Conservation (phyloP, 2,797 vertebrate species). For the Fistularia tabacaria region DNA sequence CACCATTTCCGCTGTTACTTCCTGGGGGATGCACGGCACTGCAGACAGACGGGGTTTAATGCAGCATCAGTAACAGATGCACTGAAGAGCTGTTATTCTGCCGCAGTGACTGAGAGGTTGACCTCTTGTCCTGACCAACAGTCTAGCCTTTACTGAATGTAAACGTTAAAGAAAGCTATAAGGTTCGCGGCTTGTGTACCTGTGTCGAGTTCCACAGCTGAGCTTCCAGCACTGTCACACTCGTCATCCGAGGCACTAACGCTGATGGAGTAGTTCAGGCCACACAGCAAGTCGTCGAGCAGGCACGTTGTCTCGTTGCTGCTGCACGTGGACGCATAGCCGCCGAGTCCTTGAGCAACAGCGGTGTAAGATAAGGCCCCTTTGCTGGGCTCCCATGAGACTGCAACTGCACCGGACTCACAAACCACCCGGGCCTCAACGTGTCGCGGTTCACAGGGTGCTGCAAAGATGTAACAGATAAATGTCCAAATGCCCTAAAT, state of each 20-base stretch:
- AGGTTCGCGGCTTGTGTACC: slow-evolving; percentile 43
- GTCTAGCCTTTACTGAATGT: no score
- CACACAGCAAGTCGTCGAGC: slow-evolving; percentile 63
- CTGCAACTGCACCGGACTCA: slow-evolving; percentile 47
- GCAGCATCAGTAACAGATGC: no score
- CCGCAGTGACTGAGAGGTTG: no score
- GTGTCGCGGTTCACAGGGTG: slow-evolving; percentile 64
- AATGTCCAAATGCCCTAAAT: neutral
- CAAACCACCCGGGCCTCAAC: slow-evolving; percentile 59
- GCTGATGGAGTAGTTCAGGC: slow-evolving; percentile 66
- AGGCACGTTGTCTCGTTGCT: slow-evolving; percentile 54
- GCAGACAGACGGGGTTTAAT: neutral
- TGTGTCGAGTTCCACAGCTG: slow-evolving; percentile 46
- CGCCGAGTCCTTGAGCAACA: slow-evolving; percentile 54
- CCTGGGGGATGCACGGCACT: slow-evolving; percentile 70
- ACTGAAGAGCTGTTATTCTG: no score
- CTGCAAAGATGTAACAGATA: slow-evolving; percentile 41
- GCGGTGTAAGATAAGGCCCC: slow-evolving; percentile 64
- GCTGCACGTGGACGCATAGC: slow-evolving; percentile 54
- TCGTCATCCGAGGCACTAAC: slow-evolving; percentile 53
- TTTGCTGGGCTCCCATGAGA: slow-evolving; percentile 69
- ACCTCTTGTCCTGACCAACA: no score
- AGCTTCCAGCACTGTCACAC: slow-evolving; percentile 62
- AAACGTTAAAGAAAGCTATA: no score
- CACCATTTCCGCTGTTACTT: slow-evolving; percentile 45